Evolutionary conservation across 2,113 vertebrate genomes (phyloP), one percentile per base, ranked within the genome.

Genomic region (Talpa occidentalis): DNA sequence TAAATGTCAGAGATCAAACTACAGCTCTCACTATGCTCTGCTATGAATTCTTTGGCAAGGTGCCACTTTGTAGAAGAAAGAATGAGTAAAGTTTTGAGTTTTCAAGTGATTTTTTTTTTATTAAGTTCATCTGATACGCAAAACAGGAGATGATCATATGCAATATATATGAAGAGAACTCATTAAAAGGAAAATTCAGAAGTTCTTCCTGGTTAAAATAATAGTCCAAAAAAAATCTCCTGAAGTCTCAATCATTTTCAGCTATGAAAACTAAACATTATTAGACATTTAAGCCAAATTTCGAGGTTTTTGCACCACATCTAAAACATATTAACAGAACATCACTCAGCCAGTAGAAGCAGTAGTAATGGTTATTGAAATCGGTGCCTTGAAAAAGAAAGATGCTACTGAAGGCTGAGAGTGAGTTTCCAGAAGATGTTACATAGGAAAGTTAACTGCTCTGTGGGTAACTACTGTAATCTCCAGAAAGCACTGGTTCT

Each of bases 1-100:
- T 21, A 94, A 96, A 94, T 67, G 85, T 76, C 88, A 94, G 73
- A 91, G 72, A 79, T 60, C 44, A 87, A 73, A 92, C 21, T 76
- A 10, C n/a, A 26, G 72, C 12, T 78, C 90, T 90, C 28, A 17
- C 40, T 54, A 7, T n/a, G 56, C 42, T 24, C 15, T 54, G 64
- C 56, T 78, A 11, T 9, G 79, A 62, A 32, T 67, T 79, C 88
- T 56, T 94, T 73, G 82, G 78, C 32, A 35, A 22, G 0, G 19
- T 56, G 60, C 78, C 70, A 52, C 35, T 60, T 91, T 90, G 77
- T 21, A 74, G 32, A 82, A 88, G 78, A 93, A 64, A 85, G 26
- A 35, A 17, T 35, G 47, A 66, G 42, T 76, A 42, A 78, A 81
- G 24, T 15, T 82, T 92, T 88, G 47, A 32, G 5, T 91, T 93